These are phyloP conservation scores for Macrophya annulata DNA, from an alignment of 2,888 invertebrate genomes.

Conservation along the genomic window DNA sequence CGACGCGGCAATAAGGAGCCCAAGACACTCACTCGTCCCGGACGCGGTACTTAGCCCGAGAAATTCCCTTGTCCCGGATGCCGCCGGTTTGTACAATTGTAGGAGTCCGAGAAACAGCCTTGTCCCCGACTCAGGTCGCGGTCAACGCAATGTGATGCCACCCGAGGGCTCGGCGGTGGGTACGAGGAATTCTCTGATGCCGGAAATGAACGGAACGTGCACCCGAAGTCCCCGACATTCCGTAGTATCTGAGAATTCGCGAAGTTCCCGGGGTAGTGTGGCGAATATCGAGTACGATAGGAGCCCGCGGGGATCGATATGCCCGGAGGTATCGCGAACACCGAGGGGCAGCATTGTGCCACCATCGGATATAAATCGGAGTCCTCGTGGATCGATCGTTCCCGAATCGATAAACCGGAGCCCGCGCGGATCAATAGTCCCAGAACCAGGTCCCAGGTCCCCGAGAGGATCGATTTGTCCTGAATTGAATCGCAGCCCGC, in stretches of 20 bases:
- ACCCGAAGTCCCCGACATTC: constrained; percentile 81
- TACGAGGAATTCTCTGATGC: constrained; percentile 68
- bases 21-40: constrained; percentile 84
- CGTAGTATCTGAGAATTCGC: constrained; percentile 82
- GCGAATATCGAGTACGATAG: constrained; percentile 83
- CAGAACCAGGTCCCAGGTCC: constrained; percentile 75
- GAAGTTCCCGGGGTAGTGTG: constrained; percentile 82
- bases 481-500: constrained; percentile 80
- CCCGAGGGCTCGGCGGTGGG: constrained; percentile 61
- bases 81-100: constrained; percentile 74
- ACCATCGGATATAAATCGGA: constrained; percentile 77
- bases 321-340: constrained; percentile 83
- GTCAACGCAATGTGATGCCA: constrained; percentile 15
- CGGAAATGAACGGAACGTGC: constrained; percentile 71
- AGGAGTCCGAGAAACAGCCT: constrained; percentile 84
- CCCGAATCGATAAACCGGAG: constrained; percentile 79
- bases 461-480: constrained; percentile 81
- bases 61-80: constrained; percentile 84
- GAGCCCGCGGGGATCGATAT: constrained; percentile 84
- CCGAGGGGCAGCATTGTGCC: constrained; percentile 77
- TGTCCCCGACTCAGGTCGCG: constrained; percentile 80
- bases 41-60: constrained; percentile 83
- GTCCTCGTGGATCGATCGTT: constrained; percentile 83
- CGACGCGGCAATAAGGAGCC: constrained; percentile 82
- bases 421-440: constrained; percentile 77